phyloP scores from a whole-genome alignment of 2,888 invertebrate genomes.

The Melolontha melolontha region DNA sequence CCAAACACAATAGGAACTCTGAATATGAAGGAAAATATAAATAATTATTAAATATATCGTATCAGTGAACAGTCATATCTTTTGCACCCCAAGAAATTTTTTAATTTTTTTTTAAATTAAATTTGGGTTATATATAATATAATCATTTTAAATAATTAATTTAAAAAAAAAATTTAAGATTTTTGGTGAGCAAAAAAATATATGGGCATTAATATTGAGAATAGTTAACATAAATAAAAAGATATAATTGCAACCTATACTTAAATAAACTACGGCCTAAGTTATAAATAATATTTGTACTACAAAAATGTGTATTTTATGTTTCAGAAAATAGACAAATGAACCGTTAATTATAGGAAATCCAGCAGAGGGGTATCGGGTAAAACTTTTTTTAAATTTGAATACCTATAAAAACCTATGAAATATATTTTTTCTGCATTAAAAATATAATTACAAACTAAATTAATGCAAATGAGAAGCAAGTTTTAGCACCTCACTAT shows the following conservation, averaged over 20 bases:
- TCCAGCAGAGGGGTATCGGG: no score
- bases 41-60: slow-evolving; percentile 3
- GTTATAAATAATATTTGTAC: slow-evolving; percentile 35
- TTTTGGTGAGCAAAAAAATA: no score
- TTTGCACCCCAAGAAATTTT: neutral
- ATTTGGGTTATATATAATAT: no score
- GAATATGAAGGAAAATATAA: slow-evolving; percentile 14
- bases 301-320: slow-evolving; percentile 12
- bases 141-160: neutral
- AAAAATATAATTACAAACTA: no score
- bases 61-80: slow-evolving; percentile 23
- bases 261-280: slow-evolving; percentile 16
- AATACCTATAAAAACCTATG: no score
- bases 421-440: no score
- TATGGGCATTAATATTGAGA: no score
- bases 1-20: slow-evolving; percentile 34
- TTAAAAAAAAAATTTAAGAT: neutral
- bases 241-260: neutral
- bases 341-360: no score
- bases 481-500: no score
- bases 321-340: neutral
- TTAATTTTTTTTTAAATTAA: neutral
- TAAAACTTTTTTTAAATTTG: no score
- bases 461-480: no score
- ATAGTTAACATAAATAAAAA: no score